phyloP scores from a whole-genome alignment of 64 coral and sea anemone genomes.

The Montipora efflorescens region DNA sequence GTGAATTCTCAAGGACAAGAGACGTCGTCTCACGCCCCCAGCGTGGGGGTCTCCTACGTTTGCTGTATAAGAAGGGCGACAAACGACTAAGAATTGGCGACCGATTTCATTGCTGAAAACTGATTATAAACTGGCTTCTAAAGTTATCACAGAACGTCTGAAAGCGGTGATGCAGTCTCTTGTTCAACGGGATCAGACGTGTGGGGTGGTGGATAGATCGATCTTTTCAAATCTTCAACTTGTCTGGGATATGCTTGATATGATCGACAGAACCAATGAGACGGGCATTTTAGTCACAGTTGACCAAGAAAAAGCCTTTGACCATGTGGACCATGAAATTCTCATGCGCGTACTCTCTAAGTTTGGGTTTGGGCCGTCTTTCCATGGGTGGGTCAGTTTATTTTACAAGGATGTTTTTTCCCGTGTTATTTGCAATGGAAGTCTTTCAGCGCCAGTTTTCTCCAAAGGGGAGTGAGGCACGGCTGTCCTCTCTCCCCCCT shows the following conservation, averaged over 20 bases:
- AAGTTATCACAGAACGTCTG: neutral
- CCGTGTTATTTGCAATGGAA: no score
- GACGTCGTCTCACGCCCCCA: neutral
- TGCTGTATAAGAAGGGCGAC: no score
- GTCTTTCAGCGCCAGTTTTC: no score
- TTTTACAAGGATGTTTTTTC: no score
- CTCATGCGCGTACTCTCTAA: neutral
- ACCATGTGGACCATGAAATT: constrained; percentile 24
- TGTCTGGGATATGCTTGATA: no score
- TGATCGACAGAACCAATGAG: no score
- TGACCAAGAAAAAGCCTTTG: constrained; percentile 70
- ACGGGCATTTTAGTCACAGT: neutral
- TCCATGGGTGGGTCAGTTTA: no score
- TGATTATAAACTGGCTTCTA: neutral
- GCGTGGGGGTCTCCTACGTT: no score
- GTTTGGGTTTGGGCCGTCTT: no score
- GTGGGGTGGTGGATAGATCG: neutral
- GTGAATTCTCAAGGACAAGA: neutral
- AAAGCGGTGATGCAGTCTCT: neutral
- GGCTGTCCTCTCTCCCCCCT: neutral
- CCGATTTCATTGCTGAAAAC: neutral
- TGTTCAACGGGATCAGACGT: neutral
- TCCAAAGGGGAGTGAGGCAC: neutral
- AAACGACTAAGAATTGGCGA: neutral
- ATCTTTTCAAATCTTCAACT: no score